Conservation (phyloP, 2,888 invertebrate species). For the Steinernema carpocapsae region DNA sequence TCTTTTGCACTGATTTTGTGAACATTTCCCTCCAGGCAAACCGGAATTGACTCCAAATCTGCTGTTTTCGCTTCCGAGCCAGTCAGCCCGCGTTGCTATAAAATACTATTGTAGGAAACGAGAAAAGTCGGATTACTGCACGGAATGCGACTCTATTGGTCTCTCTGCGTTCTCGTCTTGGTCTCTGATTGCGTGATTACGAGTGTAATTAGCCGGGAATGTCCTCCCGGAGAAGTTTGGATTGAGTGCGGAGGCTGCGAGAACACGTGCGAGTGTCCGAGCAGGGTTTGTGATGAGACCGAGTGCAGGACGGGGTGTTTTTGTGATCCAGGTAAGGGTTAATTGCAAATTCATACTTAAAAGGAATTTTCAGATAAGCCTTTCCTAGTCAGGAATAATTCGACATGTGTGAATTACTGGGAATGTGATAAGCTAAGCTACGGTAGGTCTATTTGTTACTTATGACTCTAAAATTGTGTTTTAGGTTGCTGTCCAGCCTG, state of each 20-base stretch:
- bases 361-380: not conserved
- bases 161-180: not conserved
- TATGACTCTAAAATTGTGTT: not conserved
- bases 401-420: not conserved
- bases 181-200: not conserved
- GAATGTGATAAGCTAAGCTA: not conserved
- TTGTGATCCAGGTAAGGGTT: not conserved
- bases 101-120: not conserved
- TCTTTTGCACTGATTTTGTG: not conserved
- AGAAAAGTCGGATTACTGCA: too few species aligned
- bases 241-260: conserved; percentile 8
- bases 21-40: conserved; percentile 9
- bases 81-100: not conserved
- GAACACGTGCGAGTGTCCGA: conserved; percentile 22
- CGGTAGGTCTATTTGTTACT: not conserved
- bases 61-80: not conserved
- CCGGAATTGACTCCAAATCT: not conserved
- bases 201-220: not conserved
- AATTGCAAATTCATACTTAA: not conserved
- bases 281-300: not conserved
- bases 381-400: not conserved
- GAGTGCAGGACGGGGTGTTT: not conserved
- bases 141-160: not conserved
- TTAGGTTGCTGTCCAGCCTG: conserved; percentile 3
- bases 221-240: conserved; percentile 3